A percentile compares a stretch with the other conserved stretches of the same genome.
Conservation (phyloP, 2,888 invertebrate genomes). For the Ectemnius lituratus region DNA sequence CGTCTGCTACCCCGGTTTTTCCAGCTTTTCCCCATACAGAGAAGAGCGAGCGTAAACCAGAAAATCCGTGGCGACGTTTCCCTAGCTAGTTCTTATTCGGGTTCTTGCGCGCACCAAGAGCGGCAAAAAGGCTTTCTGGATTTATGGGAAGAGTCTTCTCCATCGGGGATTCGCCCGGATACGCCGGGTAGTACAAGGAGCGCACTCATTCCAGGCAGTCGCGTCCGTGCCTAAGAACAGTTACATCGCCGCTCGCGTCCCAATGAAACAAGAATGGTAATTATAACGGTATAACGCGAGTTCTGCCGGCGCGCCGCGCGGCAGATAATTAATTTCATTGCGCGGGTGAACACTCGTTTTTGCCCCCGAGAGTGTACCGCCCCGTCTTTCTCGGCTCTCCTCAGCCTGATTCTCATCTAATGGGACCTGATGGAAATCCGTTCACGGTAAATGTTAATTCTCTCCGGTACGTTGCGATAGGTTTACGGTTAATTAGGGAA, state of each 20-base stretch:
- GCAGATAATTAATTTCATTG: constrained; percentile 52
- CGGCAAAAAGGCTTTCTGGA: constrained; percentile 26
- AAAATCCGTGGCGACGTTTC: constrained; percentile 25
- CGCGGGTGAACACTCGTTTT: constrained; percentile 31
- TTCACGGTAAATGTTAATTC: constrained; percentile 16
- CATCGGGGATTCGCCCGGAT: constrained; percentile 13
- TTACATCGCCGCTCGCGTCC: constrained; percentile 19
- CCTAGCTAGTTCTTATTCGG: constrained; percentile 36
- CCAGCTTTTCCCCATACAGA: neutral
- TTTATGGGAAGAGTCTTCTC: constrained; percentile 32
- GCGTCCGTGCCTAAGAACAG: constrained; percentile 25
- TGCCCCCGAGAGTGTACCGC: constrained; percentile 8
- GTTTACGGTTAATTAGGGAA: neutral
- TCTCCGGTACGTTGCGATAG: neutral
- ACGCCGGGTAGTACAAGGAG: constrained; percentile 7
- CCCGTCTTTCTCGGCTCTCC: constrained; percentile 15
- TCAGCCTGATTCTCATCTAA: constrained; percentile 39
- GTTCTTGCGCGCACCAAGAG: constrained; percentile 27
- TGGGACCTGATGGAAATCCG: constrained; percentile 16
- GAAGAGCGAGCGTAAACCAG: neutral
- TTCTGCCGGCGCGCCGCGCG: constrained; percentile 16
- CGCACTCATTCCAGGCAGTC: neutral
- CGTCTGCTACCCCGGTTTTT: neutral
- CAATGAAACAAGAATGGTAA: constrained; percentile 33
- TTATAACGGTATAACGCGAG: constrained; percentile 48